Conservation (phyloP, 2,797 vertebrate species). For the Sciaenops ocellatus region DNA sequence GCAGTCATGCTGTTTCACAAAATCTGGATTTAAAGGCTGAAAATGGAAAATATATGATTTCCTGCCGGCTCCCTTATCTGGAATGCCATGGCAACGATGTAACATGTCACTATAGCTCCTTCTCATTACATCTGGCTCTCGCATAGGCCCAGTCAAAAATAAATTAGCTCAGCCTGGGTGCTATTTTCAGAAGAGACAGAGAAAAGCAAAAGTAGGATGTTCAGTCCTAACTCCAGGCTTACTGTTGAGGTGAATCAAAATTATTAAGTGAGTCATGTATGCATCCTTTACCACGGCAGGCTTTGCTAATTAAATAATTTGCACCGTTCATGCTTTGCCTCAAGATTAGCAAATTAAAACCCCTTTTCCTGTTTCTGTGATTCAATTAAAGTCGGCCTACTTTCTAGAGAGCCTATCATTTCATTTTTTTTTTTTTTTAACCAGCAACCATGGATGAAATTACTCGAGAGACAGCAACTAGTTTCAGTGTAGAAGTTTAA, state of each 20-base stretch:
- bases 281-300: conserved; percentile 55
- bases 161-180: conserved; percentile 53
- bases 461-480: conserved; percentile 32
- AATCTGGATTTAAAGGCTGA: conserved; percentile 47
- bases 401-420: conserved; percentile 53
- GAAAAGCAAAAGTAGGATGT: conserved; percentile 33
- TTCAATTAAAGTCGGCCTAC: conserved; percentile 75
- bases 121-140: conserved; percentile 56
- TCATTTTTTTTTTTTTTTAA: conserved; percentile 17
- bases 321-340: conserved; percentile 68
- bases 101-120: conserved; percentile 52
- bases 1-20: conserved; percentile 28
- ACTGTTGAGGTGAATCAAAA: conserved; percentile 63
- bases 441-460: conserved; percentile 59
- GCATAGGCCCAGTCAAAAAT: conserved; percentile 48
- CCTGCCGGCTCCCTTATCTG: conserved; percentile 37
- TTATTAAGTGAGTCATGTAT: conserved; percentile 62
- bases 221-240: conserved; percentile 40
- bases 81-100: conserved; percentile 44
- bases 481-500: conserved; percentile 42
- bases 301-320: conserved; percentile 73
- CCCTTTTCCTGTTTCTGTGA: conserved; percentile 54
- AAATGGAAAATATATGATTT: conserved; percentile 54
- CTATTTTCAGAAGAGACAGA: conserved; percentile 56
- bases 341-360: conserved; percentile 74